Conservation (phyloP, 2,797 vertebrate genomes). For the Mastacembelus armatus region DNA sequence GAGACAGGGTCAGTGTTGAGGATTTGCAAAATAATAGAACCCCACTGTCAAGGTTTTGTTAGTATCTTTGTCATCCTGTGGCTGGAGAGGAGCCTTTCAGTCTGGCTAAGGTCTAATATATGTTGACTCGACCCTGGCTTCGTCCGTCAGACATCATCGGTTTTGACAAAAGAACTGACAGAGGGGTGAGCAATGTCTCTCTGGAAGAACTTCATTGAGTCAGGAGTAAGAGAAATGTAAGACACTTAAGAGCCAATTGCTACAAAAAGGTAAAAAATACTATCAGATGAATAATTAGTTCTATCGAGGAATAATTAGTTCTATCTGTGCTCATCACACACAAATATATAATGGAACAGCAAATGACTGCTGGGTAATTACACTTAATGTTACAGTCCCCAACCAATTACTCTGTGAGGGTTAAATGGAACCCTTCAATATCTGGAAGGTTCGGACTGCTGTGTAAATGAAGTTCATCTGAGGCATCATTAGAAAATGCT, state of each 20-base stretch:
- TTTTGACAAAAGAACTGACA: slow-evolving; percentile 42
- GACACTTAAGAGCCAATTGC: slow-evolving; percentile 14
- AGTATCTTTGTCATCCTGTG: slow-evolving; percentile 44
- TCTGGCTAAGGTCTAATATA: slow-evolving; percentile 61
- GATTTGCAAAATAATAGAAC: slow-evolving; percentile 54
- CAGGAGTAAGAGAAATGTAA: slow-evolving; percentile 3
- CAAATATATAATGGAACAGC: slow-evolving; percentile 24
- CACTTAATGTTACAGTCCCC: slow-evolving; percentile 23
- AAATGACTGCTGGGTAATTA: slow-evolving; percentile 56
- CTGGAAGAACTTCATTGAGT: slow-evolving; percentile 31
- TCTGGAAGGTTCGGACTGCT: slow-evolving; percentile 33
- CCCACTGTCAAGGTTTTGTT: slow-evolving; percentile 50
- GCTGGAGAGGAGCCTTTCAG: slow-evolving; percentile 38
- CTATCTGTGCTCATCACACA: slow-evolving; percentile 14
- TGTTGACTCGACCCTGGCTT: slow-evolving; percentile 53
- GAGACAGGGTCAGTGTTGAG: slow-evolving; percentile 28
- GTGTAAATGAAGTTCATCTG: slow-evolving; percentile 31
- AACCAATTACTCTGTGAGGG: slow-evolving; percentile 45
- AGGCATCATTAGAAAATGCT: slow-evolving; percentile 38
- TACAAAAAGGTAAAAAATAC: too few species aligned
- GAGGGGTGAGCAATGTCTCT: slow-evolving; percentile 22
- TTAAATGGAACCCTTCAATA: slow-evolving; percentile 48
- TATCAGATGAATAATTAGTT: neutral
- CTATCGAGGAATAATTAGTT: neutral
- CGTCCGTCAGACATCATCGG: slow-evolving; percentile 62